A percentile compares a stretch with the other conserved stretches of the same genome.
Conservation (phyloP, 92 coral and sea anemone species). For the Pocillopora grandis region DNA sequence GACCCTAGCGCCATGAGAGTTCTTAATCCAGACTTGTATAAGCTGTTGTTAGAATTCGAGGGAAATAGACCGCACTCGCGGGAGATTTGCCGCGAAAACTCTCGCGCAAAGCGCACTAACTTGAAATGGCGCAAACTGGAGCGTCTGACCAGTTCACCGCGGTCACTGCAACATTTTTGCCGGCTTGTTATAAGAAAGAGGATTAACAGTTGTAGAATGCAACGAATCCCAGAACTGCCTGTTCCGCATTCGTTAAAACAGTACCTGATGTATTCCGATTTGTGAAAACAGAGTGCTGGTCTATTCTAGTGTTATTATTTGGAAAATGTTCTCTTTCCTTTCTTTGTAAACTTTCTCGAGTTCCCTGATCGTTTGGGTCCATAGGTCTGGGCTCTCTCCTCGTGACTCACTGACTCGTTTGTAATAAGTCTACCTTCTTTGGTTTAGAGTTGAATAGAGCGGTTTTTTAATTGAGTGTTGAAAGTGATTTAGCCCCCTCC, state of each 20-base stretch:
- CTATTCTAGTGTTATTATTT: background rate
- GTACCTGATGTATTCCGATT: slow-evolving; percentile 48
- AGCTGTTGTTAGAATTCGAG: slow-evolving; percentile 60
- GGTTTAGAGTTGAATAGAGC: no score
- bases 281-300: slow-evolving; percentile 11
- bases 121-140: slow-evolving; percentile 50
- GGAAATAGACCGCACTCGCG: slow-evolving; percentile 46
- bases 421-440: no score
- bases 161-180: slow-evolving; percentile 62
- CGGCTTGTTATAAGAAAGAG: slow-evolving; percentile 62
- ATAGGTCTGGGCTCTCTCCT: no score
- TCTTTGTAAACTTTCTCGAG: no score
- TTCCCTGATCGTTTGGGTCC: no score
- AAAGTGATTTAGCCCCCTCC: no score
- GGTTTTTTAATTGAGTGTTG: no score
- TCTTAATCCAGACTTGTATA: slow-evolving; percentile 43
- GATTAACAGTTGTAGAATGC: slow-evolving; percentile 47
- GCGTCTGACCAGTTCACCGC: slow-evolving; percentile 57
- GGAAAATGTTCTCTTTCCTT: no score
- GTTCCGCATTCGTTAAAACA: slow-evolving; percentile 59
- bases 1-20: slow-evolving; percentile 47
- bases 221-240: slow-evolving; percentile 57
- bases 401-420: no score
- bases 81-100: slow-evolving; percentile 31
- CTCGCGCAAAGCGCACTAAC: slow-evolving; percentile 19